phyloP scores from a whole-genome alignment of 2,113 vertebrate species.

The Misgurnus mizolepis region DNA sequence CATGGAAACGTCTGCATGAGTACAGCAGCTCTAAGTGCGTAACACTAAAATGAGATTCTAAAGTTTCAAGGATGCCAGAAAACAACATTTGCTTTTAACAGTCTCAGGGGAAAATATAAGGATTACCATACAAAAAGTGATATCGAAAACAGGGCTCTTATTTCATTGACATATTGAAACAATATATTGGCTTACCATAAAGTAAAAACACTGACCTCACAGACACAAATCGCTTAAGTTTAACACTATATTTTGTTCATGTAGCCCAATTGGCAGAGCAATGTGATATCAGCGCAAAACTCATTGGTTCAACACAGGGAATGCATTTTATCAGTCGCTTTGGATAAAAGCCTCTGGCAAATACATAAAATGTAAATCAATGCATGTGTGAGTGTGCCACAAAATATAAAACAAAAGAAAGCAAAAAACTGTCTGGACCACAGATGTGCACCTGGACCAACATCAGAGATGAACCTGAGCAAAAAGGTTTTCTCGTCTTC shows the following conservation, averaged over 20 bases:
- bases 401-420: conserved; percentile 24
- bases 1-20: conserved; percentile 65
- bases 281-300: no score
- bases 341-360: no score
- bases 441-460: conserved; percentile 68
- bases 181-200: no score
- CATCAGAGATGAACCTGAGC: conserved; percentile 60
- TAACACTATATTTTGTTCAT: no score
- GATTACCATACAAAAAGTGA: conserved; percentile 23
- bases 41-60: conserved; percentile 1
- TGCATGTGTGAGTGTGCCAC: conserved; percentile 3
- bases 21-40: background rate
- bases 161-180: no score
- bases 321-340: no score
- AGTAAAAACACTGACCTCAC: no score
- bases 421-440: conserved; percentile 59
- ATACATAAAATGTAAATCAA: no score
- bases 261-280: no score
- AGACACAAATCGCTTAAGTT: no score
- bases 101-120: conserved; percentile 42
- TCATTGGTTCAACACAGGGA: no score
- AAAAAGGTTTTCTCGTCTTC: conserved; percentile 46
- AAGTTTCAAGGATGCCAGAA: conserved; percentile 5
- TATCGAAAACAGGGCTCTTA: no score
- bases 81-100: conserved; percentile 54